Evolutionary conservation across 2,113 vertebrate species (phyloP).

Genomic region (sheep (Ovis aries)): ARS-UI_Ramb_v3.0 NC_056080.1:71896501-71897000

Average conservation of each 20-base stretch:
- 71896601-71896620: background rate
- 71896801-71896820: background rate
- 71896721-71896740: background rate
- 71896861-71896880: background rate
- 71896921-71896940: background rate
- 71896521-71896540: background rate
- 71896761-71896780: background rate
- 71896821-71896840: background rate
- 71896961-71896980: background rate
- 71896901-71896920: background rate
- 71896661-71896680: background rate
- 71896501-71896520: background rate
- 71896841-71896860: background rate
- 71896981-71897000: background rate
- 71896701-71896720: background rate
- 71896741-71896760: background rate
- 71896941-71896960: background rate
- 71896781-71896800: background rate
- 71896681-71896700: background rate
- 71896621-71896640: background rate
- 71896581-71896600: background rate
- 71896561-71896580: background rate
- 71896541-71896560: background rate
- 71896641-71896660: background rate
- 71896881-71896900: background rate